Evolutionary conservation across 2,888 invertebrate species (phyloP).

Genomic region (Ctenicera cuprea): DNA sequence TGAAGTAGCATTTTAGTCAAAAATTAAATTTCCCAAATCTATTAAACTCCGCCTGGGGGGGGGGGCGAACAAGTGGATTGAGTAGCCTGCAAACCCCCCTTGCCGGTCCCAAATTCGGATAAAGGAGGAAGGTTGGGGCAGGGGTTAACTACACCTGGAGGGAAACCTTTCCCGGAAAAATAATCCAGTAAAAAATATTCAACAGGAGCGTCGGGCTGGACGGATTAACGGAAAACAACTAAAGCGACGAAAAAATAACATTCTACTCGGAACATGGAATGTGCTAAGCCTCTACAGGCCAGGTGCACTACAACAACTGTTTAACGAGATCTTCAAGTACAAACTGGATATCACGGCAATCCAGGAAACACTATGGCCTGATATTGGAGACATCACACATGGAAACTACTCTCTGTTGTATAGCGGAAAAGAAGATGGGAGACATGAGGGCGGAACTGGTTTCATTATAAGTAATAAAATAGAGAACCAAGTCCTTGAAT

Average conservation of each 20-base stretch:
- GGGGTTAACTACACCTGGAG: constrained; percentile 1
- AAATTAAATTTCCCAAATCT: too few relatives aligned
- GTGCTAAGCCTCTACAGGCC: too few relatives aligned
- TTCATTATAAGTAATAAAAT: background rate
- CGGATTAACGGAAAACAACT: too few relatives aligned
- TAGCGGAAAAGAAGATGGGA: background rate
- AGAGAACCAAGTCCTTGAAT: background rate
- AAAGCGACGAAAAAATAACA: background rate
- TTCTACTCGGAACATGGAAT: too few relatives aligned
- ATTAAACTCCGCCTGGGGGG: too few relatives aligned
- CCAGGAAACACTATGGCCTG: constrained; percentile 1
- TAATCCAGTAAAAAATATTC: background rate
- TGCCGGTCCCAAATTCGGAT: too few relatives aligned
- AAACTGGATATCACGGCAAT: background rate
- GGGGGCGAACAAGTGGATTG: too few relatives aligned
- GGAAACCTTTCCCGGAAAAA: background rate
- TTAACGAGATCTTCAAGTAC: background rate
- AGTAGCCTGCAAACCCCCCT: too few relatives aligned
- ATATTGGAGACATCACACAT: background rate
- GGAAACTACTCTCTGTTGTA: background rate
- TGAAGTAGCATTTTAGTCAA: too few relatives aligned
- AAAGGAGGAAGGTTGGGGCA: too few relatives aligned
- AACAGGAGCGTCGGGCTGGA: background rate
- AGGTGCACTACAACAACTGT: background rate
- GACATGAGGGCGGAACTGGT: background rate